These are phyloP conservation scores for Sterrhoptilus dennistouni DNA, from an alignment of 2,113 vertebrate genomes.

Conservation along the genomic window DNA sequence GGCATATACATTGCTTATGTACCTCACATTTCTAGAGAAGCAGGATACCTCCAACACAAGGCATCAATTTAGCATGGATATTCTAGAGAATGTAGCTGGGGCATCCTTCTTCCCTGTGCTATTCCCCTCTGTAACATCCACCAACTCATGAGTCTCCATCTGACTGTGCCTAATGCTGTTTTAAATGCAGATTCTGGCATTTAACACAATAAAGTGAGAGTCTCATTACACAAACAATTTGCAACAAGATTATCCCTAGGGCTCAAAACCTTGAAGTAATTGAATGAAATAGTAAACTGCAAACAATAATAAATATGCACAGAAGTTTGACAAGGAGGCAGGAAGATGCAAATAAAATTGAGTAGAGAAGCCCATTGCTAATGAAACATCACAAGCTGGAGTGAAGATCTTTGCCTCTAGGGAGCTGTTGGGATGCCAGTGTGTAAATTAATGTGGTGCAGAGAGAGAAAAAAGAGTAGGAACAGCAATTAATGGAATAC, in stretches of 20 bases:
- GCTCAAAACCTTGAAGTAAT: neutral
- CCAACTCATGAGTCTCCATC: fast-evolving
- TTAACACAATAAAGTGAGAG: neutral
- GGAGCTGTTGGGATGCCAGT: neutral
- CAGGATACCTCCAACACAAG: neutral
- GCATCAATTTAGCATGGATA: neutral
- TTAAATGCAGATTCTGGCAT: neutral
- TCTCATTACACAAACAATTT: neutral
- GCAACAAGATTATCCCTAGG: neutral
- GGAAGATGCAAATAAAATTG: neutral
- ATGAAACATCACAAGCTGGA: neutral
- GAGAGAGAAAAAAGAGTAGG: neutral
- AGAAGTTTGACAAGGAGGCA: neutral
- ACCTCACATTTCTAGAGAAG: neutral
- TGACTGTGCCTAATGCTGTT: neutral
- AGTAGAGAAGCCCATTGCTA: neutral
- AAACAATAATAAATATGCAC: neutral
- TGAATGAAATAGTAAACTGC: neutral
- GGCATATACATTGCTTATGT: neutral
- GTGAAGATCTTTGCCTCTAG: neutral
- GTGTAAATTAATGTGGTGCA: neutral
- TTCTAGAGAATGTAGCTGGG: neutral
- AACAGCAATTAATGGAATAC: neutral
- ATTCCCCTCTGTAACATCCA: neutral
- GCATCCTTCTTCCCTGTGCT: neutral